phyloP scores from a whole-genome alignment of 2,888 invertebrate species.

The Ormyrus nitidulus region DNA sequence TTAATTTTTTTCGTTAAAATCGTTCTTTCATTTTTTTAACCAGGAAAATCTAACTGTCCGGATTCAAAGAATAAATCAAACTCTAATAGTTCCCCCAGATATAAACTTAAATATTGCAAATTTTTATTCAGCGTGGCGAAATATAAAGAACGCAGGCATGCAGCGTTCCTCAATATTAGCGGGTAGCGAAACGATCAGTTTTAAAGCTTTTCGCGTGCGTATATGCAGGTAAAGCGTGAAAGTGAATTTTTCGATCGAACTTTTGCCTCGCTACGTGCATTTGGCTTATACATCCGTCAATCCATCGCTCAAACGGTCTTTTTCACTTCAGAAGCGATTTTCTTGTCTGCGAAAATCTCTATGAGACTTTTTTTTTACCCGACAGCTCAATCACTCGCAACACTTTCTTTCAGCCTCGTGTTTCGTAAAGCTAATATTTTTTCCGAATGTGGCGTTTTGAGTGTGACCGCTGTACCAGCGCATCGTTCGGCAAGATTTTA shows the following conservation, averaged over 20 bases:
- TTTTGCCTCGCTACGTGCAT: constrained; percentile 39
- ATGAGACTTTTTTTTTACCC: constrained; percentile 40
- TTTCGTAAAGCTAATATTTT: constrained; percentile 39
- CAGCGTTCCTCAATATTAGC: constrained; percentile 6
- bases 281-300: constrained; percentile 55
- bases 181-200: constrained; percentile 42
- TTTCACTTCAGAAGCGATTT: constrained; percentile 50
- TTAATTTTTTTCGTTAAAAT: too few species aligned
- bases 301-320: constrained; percentile 51
- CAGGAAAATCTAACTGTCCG: too few species aligned
- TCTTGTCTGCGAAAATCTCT: constrained; percentile 51
- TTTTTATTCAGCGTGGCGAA: constrained; percentile 21
- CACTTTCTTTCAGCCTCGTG: constrained; percentile 27
- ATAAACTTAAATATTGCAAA: constrained; percentile 3
- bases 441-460: constrained; percentile 1
- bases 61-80: too few species aligned
- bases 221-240: constrained; percentile 41
- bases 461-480: too few species aligned
- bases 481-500: too few species aligned
- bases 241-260: constrained; percentile 52
- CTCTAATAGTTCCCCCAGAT: too few species aligned
- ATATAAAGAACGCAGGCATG: constrained; percentile 15
- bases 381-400: constrained; percentile 39
- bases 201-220: constrained; percentile 38
- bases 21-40: too few species aligned